These are phyloP conservation scores for Enteromius unitaeniatus DNA, from an alignment of 2,797 vertebrate species.

Conservation along the genomic window DNA sequence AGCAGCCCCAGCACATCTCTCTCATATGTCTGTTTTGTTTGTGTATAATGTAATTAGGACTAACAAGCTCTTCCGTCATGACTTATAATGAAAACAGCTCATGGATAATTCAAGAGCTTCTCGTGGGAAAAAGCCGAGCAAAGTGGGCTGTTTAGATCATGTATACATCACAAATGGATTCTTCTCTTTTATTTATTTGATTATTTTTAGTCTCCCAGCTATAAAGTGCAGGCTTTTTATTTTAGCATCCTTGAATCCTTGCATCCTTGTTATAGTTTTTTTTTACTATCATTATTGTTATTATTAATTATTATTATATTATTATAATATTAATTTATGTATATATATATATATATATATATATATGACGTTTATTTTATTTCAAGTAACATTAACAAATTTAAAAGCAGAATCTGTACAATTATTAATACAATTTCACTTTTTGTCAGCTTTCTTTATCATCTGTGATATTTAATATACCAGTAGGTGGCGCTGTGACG, in stretches of 20 bases:
- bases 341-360: too few species aligned
- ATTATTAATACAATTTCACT: background rate
- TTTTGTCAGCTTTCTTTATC: background rate
- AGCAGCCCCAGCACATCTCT: background rate
- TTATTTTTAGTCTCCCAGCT: background rate
- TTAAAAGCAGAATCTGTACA: background rate
- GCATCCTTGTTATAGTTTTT: background rate
- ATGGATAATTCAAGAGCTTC: conserved; percentile 29
- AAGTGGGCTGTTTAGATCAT: conserved; percentile 27
- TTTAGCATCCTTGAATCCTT: background rate
- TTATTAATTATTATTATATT: too few species aligned
- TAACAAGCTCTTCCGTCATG: conserved; percentile 33
- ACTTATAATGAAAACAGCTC: background rate
- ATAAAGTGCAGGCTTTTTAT: background rate
- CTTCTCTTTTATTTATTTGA: conserved; percentile 13
- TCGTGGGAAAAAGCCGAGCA: conserved; percentile 43
- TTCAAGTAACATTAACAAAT: background rate
- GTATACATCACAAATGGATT: conserved; percentile 9
- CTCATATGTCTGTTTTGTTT: conserved; percentile 38
- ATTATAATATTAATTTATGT: too few species aligned
- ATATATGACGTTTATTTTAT: background rate
- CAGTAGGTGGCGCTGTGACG: conserved; percentile 48
- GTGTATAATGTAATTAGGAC: conserved; percentile 27
- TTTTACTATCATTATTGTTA: background rate
- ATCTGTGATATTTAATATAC: background rate